Evolutionary conservation across 1,140 invertebrate species (phyloP).

Genomic region (Patella vulgata): DNA sequence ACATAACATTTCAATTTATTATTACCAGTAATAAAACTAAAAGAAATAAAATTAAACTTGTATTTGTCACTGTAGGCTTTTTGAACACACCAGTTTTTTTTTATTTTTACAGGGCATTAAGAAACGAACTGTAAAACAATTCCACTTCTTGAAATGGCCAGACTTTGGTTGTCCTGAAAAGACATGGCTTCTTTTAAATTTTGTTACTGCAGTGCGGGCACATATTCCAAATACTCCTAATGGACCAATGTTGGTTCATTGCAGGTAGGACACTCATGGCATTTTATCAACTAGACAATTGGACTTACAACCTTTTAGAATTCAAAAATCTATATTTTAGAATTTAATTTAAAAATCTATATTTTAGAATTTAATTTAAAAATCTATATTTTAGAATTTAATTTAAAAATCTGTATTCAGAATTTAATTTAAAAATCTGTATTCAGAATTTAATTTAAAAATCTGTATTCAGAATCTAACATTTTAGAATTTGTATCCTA

Average conservation of each 20-base stretch:
- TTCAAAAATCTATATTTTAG: too few relatives aligned
- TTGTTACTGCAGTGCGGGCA: constrained; percentile 56
- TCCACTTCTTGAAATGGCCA: constrained; percentile 65
- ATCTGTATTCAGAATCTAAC: too few relatives aligned
- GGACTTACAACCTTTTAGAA: too few relatives aligned
- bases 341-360: too few relatives aligned
- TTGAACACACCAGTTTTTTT: background rate
- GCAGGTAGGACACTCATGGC: constrained; percentile 54
- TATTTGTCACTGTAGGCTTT: background rate
- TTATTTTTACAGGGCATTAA: constrained; percentile 55
- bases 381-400: too few relatives aligned
- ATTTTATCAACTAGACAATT: too few relatives aligned
- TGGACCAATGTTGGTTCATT: constrained; percentile 64
- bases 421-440: too few relatives aligned
- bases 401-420: too few relatives aligned
- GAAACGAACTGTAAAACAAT: constrained; percentile 57
- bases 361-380: too few relatives aligned
- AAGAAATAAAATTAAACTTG: too few relatives aligned
- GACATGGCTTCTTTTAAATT: constrained; percentile 59
- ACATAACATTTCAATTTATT: background rate
- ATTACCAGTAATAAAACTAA: background rate
- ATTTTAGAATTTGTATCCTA: too few relatives aligned
- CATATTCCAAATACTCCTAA: constrained; percentile 43
- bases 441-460: too few relatives aligned
- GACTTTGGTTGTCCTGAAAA: constrained; percentile 66